Base-by-base conservation (phyloP, 2,888 invertebrate genomes). In the Chrysina gloriosa region DNA sequence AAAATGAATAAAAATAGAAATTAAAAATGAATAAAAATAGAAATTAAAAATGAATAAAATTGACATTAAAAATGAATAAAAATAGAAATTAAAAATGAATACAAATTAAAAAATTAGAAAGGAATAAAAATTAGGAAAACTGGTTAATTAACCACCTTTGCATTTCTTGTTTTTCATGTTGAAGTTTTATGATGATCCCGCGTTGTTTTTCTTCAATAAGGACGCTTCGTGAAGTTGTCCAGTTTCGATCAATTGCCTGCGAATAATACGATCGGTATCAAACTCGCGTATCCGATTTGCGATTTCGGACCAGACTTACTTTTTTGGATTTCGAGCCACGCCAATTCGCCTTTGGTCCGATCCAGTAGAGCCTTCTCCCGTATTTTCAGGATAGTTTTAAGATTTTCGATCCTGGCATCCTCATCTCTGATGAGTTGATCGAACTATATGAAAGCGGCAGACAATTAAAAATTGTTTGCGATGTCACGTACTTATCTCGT, bases 121-220 rank as follows among this genome's bases (percentile, higher is more conserved):
- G n/a, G n/a, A n/a, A n/a, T n/a, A n/a, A n/a, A n/a, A n/a, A n/a
- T n/a, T n/a, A n/a, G n/a, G n/a, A n/a, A n/a, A n/a, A n/a, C n/a
- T n/a, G n/a, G n/a, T n/a, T 29, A n/a, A 11, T 25, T 2, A 48
- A 47, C 77, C 76, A 87, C 88, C 87, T 86, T 79, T 88, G 86
- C 80, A 92, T 89, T 79, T 91, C 90, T 70, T 89, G 88, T 74
- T 89, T 86, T 77, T 91, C 90, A 75, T 89, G 88, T 74, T 90
- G 88, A 70, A 90, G 84, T 78, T 88, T 88, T 67, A 90, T 78
- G 65, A 91, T 80, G 65, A 92, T 82, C 0, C 88, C 90, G 68
- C 91, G 82, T 78, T 92, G 90, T 72, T 89, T 89, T 91, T 90
- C 74, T 88, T 89, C 23, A 91, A 85, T 1, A 87, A 80, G 0